Conservation (phyloP, 2,888 invertebrate species). For the Tenthredo notha region DNA sequence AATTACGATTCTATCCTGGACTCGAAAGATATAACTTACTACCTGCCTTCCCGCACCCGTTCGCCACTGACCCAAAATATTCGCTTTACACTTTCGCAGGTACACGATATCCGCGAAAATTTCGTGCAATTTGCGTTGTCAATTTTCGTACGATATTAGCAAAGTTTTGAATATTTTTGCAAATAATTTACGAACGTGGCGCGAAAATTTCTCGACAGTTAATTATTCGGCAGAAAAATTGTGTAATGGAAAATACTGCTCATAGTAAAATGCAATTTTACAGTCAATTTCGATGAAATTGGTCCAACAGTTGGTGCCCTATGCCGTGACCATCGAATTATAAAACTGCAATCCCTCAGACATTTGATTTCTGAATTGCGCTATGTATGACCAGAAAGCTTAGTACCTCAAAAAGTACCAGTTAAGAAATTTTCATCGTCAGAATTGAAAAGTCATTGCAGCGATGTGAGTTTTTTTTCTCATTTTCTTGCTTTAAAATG, state of each 20-base stretch:
- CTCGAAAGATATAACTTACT: constrained; percentile 10
- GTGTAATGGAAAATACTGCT: not conserved
- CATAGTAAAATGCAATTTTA: not conserved
- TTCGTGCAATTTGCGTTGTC: not conserved
- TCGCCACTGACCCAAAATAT: constrained; percentile 3
- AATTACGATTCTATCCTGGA: constrained; percentile 14
- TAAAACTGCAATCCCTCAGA: not conserved
- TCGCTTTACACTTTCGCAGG: not conserved
- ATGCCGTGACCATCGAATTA: not conserved
- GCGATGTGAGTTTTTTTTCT: not conserved
- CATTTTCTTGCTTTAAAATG: not conserved
- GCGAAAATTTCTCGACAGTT: no score
- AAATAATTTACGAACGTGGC: not conserved
- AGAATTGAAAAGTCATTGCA: not conserved
- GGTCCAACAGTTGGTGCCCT: not conserved
- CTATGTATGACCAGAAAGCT: no score
- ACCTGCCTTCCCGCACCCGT: not conserved
- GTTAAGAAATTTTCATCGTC: no score
- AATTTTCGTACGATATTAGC: not conserved
- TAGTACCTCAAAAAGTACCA: no score
- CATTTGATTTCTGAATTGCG: no score
- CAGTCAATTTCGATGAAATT: not conserved
- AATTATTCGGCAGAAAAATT: no score
- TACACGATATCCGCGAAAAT: not conserved
- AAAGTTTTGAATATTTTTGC: not conserved